Percentiles rank a stretch among this genome's conserved stretches.
These are phyloP conservation scores for Cactoblastis cactorum DNA, from an alignment of 2,888 invertebrate genomes.

Conservation along the genomic window DNA sequence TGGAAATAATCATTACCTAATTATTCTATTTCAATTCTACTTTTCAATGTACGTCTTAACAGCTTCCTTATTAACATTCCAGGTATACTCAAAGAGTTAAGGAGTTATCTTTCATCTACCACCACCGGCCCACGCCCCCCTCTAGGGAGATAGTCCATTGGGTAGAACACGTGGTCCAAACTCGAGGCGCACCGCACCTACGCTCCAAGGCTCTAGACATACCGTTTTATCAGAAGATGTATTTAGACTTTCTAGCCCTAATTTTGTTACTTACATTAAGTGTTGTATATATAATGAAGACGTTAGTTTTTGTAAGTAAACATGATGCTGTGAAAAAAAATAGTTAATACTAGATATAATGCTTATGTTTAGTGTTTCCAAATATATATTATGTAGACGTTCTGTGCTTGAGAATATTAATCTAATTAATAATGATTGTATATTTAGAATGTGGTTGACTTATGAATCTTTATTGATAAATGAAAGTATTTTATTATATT, in stretches of 20 bases:
- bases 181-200: constrained; percentile 40
- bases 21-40: too few species aligned
- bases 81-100: constrained; percentile 38
- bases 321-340: background rate
- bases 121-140: constrained; percentile 38
- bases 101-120: constrained; percentile 38
- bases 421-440: too few species aligned
- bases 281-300: background rate
- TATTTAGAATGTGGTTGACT: too few species aligned
- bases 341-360: background rate
- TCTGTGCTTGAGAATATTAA: too few species aligned
- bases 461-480: too few species aligned
- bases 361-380: too few species aligned
- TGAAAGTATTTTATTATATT: too few species aligned
- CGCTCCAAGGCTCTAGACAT: constrained; percentile 38
- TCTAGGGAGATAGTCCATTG: constrained; percentile 41
- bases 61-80: constrained; percentile 12
- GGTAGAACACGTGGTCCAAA: constrained; percentile 42
- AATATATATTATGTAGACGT: too few species aligned
- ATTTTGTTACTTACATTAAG: constrained; percentile 10
- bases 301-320: background rate
- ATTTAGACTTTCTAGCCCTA: constrained; percentile 32
- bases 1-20: too few species aligned
- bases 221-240: constrained; percentile 44
- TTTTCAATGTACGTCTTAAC: too few species aligned